Conservation (phyloP, 92 coral and sea anemone genomes). For the Zoanthus sociatus region DNA sequence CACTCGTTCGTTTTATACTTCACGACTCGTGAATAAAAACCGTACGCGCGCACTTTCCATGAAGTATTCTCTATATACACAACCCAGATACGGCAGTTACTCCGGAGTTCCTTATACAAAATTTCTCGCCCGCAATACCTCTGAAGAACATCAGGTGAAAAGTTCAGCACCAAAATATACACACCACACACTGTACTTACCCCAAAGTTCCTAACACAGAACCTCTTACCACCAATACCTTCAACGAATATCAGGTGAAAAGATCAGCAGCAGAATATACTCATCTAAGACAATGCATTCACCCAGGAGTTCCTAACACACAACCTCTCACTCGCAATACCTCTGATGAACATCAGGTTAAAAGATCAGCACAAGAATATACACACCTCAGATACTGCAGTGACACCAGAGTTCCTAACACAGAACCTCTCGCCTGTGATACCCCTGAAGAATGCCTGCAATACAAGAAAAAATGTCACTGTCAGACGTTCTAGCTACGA, state of each 20-base stretch:
- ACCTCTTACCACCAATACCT: conserved; percentile 94
- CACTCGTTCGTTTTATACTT: no score
- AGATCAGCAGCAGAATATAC: background rate
- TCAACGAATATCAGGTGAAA: conserved; percentile 54
- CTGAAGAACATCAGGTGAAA: conserved; percentile 54
- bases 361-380: no score
- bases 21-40: no score
- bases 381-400: conserved; percentile 89
- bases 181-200: conserved; percentile 90
- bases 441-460: conserved; percentile 91
- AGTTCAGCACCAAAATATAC: background rate
- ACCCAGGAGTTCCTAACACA: conserved; percentile 96
- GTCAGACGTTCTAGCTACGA: no score
- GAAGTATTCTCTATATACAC: no score
- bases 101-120: conserved; percentile 95
- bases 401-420: conserved; percentile 93
- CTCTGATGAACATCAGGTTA: conserved; percentile 63
- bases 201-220: conserved; percentile 97
- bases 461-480: background rate
- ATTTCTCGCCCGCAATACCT: conserved; percentile 95
- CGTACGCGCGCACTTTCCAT: no score
- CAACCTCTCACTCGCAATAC: conserved; percentile 94
- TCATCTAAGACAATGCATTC: conserved; percentile 85
- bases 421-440: conserved; percentile 96
- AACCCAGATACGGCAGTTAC: conserved; percentile 91